Evolutionary conservation across 2,888 invertebrate species (phyloP), one percentile per base, ranked within the genome.

Genomic region (Conchocele bisecta): DNA sequence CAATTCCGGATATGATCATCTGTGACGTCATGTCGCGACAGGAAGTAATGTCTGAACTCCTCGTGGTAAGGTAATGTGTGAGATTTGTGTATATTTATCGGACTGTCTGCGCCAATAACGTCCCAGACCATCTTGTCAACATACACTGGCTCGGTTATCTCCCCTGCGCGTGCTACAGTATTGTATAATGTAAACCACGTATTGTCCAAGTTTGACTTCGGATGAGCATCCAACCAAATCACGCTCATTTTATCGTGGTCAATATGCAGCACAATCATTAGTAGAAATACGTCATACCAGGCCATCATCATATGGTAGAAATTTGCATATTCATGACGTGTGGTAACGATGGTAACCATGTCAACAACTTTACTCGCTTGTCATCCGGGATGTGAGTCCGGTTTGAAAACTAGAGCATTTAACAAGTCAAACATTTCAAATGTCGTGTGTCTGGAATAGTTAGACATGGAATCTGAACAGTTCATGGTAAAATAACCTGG

Each of bases 271-370:
- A 86, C 58, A 20, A 83, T 76, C 75, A 84, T 78, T 35, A 87
- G 73, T 9, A 88, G 72, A 59, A 85, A 89, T 2, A 85, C 84
- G 63, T 87, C 87, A 72, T 86, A 89, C 60, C 83, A 82, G 70
- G 89, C 87, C 24, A 87, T 86, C 71, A 89, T 85, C 7, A 85
- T 83, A 70, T 89, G 88, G 61, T 88, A 89, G 11, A 87, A 74
- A 63, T 89, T 89, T n/a, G 83, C 89, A 72, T 87, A 89, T 60
- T 89, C 89, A 51, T 85, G 85, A 6, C 89, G 70, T 17, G 78
- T 73, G 0, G 86, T 74, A 22, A 86, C 81, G 24, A 88, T 69
- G 9, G 86, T 68, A n/a, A n/a, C n/a, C n/a, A n/a, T n/a, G n/a
- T n/a, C n/a, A n/a, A n/a, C n/a, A n/a, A n/a, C n/a, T n/a, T n/a